These are phyloP conservation scores for Synergus laeviventris DNA, from an alignment of 2,888 invertebrate genomes.

Conservation along the genomic window DNA sequence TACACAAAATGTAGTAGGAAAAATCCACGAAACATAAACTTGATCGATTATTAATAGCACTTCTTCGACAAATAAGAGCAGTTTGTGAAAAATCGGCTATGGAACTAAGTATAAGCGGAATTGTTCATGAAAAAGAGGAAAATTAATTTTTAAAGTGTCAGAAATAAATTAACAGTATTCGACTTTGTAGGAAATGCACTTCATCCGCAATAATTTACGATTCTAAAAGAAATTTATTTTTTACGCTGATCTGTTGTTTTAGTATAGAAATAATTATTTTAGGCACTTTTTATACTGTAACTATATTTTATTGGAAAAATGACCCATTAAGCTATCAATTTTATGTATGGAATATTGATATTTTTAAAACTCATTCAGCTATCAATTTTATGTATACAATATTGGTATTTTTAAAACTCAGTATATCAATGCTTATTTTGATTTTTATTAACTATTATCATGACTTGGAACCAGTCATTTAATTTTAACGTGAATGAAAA, in stretches of 20 bases:
- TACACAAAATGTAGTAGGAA: conserved; percentile 24
- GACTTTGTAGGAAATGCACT: conserved; percentile 6
- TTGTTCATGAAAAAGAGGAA: not conserved
- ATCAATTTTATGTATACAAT: conserved; percentile 3
- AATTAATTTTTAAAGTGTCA: not conserved
- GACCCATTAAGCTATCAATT: conserved; percentile 1
- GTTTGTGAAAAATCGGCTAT: not conserved
- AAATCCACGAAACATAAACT: not conserved
- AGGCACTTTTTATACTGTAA: not conserved
- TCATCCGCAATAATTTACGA: not conserved
- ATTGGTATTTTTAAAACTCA: not conserved
- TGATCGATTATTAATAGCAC: not conserved
- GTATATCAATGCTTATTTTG: not conserved
- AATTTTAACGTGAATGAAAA: conserved; percentile 10
- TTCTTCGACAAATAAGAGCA: conserved; percentile 1
- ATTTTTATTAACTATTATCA: conserved; percentile 5
- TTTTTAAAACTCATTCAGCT: not conserved
- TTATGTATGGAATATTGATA: not conserved
- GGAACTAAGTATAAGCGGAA: conserved; percentile 28
- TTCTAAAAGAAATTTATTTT: not conserved
- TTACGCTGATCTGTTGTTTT: not conserved
- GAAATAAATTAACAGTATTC: conserved; percentile 35
- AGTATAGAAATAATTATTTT: not conserved
- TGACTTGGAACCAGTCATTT: not conserved
- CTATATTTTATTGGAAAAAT: not conserved